Base-by-base conservation (phyloP, 2,113 vertebrate genomes). In the Onychorhynchus coronatus region DNA sequence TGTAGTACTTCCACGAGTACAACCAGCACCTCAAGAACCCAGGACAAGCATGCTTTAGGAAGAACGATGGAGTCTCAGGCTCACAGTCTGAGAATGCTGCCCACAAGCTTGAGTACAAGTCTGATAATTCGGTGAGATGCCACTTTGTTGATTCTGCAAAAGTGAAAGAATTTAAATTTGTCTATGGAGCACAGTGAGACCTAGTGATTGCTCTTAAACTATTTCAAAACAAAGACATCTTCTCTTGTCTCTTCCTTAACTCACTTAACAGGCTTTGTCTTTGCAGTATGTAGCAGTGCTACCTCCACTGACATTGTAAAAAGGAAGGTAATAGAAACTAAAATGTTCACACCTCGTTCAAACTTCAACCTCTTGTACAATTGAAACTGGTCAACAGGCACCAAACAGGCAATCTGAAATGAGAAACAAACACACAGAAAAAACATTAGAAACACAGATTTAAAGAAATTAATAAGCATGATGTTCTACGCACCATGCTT, bases 291-390 rank as follows among this genome's bases (percentile, higher is more conserved):
- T 27, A 75, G 59, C 21, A 56, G 11, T 30, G 23, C 31, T 73
- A 41, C 42, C 28, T 68, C 37, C 44, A 74, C 33, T n/a, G 39
- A 53, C 41, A 79, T 14, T 44, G 68, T 24, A 65, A 55, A 86
- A 91, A 53, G 10, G 8, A 53, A 86, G 22, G 18, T 20, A 84
- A 85, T 2, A 84, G 39, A 68, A 88, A 91, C 17, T 17, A 58
- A 92, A 95, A 73, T 18, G 17, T 83, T 56, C 91, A 8, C 88
- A 99, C 99, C 99, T 98, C 98, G 98, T 97, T 99, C 99, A 96
- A 99, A 99, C 96, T 98, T 99, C 97, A 99, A 95, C 62, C 98
- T 98, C 96, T 98, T 98, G 97, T 99, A 99, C 53, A 99, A 97
- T 63, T 99, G 98, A 95, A 98, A 98, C 92, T 99, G 98, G 78